Conservation (phyloP, 1,140 invertebrate genomes). For the Trypoxylus dichotomus region DNA sequence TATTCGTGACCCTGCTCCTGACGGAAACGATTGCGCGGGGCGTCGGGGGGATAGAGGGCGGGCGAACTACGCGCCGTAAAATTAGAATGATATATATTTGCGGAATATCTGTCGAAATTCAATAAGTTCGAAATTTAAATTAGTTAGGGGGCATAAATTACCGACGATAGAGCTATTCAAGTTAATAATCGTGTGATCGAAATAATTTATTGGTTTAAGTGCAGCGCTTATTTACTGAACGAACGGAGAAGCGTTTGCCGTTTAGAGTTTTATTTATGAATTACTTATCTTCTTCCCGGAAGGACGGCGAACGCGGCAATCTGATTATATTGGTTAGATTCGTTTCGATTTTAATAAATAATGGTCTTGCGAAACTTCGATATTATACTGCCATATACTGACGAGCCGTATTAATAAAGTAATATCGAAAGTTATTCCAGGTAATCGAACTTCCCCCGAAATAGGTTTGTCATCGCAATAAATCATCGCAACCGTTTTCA, state of each 20-base stretch:
- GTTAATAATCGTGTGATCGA: slow-evolving; percentile 7
- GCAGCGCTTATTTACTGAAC: slow-evolving; percentile 13
- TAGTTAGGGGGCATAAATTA: slow-evolving; percentile 20
- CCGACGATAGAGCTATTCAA: slow-evolving; percentile 14
- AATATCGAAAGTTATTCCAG: too few relatives aligned
- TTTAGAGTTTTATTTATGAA: background rate
- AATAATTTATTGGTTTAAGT: slow-evolving; percentile 17
- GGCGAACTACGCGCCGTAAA: background rate
- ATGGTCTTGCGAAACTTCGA: too few relatives aligned
- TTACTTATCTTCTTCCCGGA: background rate
- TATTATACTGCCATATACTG: too few relatives aligned
- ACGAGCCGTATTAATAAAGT: too few relatives aligned
- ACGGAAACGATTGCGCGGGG: too few relatives aligned
- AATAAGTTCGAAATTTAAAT: slow-evolving; percentile 25
- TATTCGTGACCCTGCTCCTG: too few relatives aligned
- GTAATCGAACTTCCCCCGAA: too few relatives aligned
- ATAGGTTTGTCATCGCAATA: too few relatives aligned
- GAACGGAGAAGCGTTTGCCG: background rate
- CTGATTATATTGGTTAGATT: too few relatives aligned
- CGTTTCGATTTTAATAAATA: too few relatives aligned
- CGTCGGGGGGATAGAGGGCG: background rate
- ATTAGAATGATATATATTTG: slow-evolving; percentile 26
- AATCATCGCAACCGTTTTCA: too few relatives aligned
- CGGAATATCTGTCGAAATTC: slow-evolving; percentile 23
- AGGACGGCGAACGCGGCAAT: too few relatives aligned